Evolutionary conservation across 2,797 vertebrate species (phyloP), one percentile per base, ranked within the genome.

Genomic region (Ctenochaetus hawaiiensis): DNA sequence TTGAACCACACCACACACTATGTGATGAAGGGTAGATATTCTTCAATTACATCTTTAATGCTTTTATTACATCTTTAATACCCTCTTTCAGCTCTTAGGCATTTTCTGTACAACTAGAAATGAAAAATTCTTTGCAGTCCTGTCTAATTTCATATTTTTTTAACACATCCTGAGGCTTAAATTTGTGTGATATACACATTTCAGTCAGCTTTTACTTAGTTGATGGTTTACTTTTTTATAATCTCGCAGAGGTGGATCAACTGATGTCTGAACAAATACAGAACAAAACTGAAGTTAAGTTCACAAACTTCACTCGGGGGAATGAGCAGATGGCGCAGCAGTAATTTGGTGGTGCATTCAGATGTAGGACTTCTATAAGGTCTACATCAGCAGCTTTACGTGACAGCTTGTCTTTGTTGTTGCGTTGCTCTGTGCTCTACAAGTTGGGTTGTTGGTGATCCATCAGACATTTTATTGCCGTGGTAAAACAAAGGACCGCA

Each of bases 391-490:
- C 44, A 74, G 51, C 77, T 90, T 91, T 87, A 86, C 75, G 56
- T 89, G 77, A 89, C 83, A 82, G 77, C 56, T 67, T 71, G 72
- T 69, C 78, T 91, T 81, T 89, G 78, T 70, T 75, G 72, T 56
- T 69, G 54, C 44, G 56, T 58, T 68, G 51, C 73, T 63, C 44
- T 22, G 59, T 54, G 66, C 60, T 39, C 58, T 39, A 49, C 41
- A 68, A 65, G 63, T 70, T 75, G 79, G 76, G 59, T 85, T 87
- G 77, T 78, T 81, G 72, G 59, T 72, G 61, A 86, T 87, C 77
- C 67, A 72, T 87, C 88, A 88, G 77, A 75, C 69, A 49, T 72
- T 92, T 90, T 90, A 93, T 84, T 86, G 67, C 56, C 13, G 16
- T 79, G 82, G 71, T 91, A 34, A 85, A 92, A 87, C 51, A 47